phyloP scores from a whole-genome alignment of 2,113 vertebrate species.

The Hippoglossus stenolepis region DNA sequence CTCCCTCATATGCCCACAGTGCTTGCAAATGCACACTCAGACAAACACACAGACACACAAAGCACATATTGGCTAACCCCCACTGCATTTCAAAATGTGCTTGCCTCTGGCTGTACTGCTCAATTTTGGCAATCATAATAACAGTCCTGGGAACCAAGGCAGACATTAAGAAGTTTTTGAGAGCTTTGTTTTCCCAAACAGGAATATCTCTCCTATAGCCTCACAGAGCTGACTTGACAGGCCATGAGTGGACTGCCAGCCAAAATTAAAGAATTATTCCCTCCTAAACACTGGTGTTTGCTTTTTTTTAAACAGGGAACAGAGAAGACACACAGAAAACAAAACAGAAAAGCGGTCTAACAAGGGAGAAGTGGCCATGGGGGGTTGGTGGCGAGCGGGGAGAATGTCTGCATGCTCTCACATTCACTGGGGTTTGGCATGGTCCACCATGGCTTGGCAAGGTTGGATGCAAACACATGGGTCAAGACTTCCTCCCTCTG shows the following conservation, averaged over 20 bases:
- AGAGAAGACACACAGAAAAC: conserved; percentile 22
- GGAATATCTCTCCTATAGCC: conserved; percentile 62
- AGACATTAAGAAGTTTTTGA: conserved; percentile 65
- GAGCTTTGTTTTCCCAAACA: conserved; percentile 73
- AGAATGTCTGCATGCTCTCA: conserved; percentile 51
- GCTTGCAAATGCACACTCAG: background rate
- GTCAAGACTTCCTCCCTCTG: conserved; percentile 54
- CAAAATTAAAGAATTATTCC: conserved; percentile 71
- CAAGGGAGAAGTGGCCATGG: conserved; percentile 13
- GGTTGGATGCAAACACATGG: conserved; percentile 37
- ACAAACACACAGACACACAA: conserved; percentile 19
- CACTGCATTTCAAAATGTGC: conserved; percentile 58
- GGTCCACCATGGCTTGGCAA: conserved; percentile 33
- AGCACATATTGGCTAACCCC: conserved; percentile 31
- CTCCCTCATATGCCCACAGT: conserved; percentile 14
- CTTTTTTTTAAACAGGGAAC: conserved; percentile 21
- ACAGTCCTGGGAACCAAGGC: conserved; percentile 67
- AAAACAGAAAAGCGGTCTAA: conserved; percentile 53
- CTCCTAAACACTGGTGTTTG: conserved; percentile 33
- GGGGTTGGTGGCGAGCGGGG: conserved; percentile 36
- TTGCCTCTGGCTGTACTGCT: conserved; percentile 58
- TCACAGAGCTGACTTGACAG: conserved; percentile 72
- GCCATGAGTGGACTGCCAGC: conserved; percentile 59
- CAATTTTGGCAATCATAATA: conserved; percentile 64
- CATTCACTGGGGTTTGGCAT: conserved; percentile 48